Percentiles rank a stretch among this genome's conserved stretches.
Evolutionary conservation across 2,113 vertebrate genomes (phyloP).

Genomic region (Oreochromis spilurus): DNA sequence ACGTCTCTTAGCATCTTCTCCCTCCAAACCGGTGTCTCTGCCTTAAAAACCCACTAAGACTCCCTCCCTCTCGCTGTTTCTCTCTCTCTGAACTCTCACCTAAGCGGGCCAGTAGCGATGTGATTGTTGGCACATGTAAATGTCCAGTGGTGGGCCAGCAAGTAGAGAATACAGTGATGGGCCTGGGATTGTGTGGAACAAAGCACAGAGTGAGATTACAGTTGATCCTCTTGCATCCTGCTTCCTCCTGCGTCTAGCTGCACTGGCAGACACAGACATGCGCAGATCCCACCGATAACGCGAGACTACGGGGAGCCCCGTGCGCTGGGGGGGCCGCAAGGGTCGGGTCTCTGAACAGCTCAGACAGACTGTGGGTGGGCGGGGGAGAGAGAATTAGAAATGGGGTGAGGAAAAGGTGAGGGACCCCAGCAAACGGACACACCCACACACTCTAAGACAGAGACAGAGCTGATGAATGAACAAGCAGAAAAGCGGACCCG

Average conservation of each 20-base stretch:
- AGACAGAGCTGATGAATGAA: constrained; percentile 41
- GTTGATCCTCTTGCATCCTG: constrained; percentile 73
- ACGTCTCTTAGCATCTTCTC: constrained; percentile 11
- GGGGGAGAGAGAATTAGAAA: neutral
- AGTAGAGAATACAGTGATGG: constrained; percentile 60
- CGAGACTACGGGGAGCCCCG: neutral
- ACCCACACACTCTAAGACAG: constrained; percentile 35
- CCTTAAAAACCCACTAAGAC: neutral
- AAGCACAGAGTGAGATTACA: constrained; percentile 67
- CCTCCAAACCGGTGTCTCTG: neutral
- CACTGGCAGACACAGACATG: constrained; percentile 62
- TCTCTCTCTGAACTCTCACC: constrained; percentile 10
- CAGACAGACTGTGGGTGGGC: constrained; percentile 48
- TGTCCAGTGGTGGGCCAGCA: constrained; percentile 50
- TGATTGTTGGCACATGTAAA: constrained; percentile 67
- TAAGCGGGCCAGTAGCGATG: constrained; percentile 39
- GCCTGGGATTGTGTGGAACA: constrained; percentile 68
- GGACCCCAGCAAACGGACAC: constrained; percentile 36
- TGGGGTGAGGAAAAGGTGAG: constrained; percentile 7
- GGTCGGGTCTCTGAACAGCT: constrained; percentile 26
- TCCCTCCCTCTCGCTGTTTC: neutral
- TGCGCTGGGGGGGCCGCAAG: neutral
- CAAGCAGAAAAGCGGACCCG: constrained; percentile 10
- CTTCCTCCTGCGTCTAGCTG: constrained; percentile 65
- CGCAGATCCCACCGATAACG: constrained; percentile 67